Evolutionary conservation across 53 echinoderm and acorn worm species (phyloP).

Genomic region (Holothuria leucospilota): DNA sequence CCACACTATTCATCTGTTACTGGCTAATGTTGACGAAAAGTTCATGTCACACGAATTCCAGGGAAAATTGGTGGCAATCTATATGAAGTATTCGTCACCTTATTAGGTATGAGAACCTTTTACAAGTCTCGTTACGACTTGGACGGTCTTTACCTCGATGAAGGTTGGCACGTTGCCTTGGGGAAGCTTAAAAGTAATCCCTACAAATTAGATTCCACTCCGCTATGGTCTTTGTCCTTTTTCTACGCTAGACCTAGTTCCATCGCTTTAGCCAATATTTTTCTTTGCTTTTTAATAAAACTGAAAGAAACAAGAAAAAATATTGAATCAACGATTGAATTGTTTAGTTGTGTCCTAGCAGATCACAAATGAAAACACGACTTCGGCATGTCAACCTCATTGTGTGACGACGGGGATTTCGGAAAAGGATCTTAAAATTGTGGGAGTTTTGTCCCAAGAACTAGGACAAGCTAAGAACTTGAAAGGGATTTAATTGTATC

Average conservation of each 20-base stretch:
- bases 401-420: background rate
- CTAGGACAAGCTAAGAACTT: slow-evolving; percentile 7
- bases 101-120: no score
- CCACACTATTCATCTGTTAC: no score
- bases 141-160: no score
- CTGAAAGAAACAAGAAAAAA: slow-evolving; percentile 16
- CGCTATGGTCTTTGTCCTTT: slow-evolving; percentile 1
- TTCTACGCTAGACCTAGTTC: slow-evolving; percentile 22
- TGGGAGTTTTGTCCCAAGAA: slow-evolving; percentile 2
- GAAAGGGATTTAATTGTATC: slow-evolving; percentile 21
- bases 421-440: background rate
- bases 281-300: slow-evolving; percentile 7
- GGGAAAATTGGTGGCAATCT: no score
- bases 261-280: slow-evolving; percentile 33
- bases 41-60: no score
- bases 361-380: slow-evolving; percentile 34
- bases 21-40: no score
- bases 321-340: slow-evolving; percentile 40
- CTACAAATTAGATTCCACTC: slow-evolving; percentile 30
- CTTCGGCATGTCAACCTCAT: slow-evolving; percentile 18
- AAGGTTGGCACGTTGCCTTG: slow-evolving; percentile 13
- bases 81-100: no score
- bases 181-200: slow-evolving; percentile 24
- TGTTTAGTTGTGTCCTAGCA: slow-evolving; percentile 1
- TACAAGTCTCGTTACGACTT: no score